A percentile compares a stretch with the other conserved stretches of the same genome.
phyloP scores from a whole-genome alignment of 1,140 invertebrate genomes.

The Ladona fulva region DNA sequence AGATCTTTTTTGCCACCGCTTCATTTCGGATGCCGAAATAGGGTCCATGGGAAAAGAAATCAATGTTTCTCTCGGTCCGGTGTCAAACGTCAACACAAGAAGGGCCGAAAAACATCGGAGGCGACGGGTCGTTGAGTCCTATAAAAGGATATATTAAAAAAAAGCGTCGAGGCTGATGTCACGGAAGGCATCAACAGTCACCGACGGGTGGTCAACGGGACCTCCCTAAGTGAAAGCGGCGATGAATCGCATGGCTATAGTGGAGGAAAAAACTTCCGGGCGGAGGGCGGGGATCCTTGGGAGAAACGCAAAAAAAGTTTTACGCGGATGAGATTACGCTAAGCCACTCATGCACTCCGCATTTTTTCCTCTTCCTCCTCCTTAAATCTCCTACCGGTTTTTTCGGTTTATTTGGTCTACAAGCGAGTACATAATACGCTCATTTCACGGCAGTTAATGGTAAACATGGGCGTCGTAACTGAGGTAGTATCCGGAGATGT shows the following conservation, averaged over 20 bases:
- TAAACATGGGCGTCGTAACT: constrained; percentile 4
- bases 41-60: too few species aligned
- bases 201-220: too few species aligned
- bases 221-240: background rate
- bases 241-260: background rate
- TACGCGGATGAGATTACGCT: constrained; percentile 1
- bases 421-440: background rate
- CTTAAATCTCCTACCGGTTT: background rate
- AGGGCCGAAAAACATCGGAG: too few species aligned
- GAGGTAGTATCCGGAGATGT: background rate
- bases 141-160: too few species aligned
- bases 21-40: too few species aligned
- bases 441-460: constrained; percentile 8
- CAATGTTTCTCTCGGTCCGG: too few species aligned
- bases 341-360: background rate
- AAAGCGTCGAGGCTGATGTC: too few species aligned
- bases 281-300: background rate
- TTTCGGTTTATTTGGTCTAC: background rate
- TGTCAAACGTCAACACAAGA: too few species aligned
- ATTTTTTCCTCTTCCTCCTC: too few species aligned
- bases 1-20: too few species aligned
- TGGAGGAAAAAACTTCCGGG: background rate
- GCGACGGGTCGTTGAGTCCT: too few species aligned
- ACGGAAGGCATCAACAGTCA: too few species aligned
- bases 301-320: background rate